Conservation (phyloP, 2,888 invertebrate species). For the Caenorhabditis panamensis region DNA sequence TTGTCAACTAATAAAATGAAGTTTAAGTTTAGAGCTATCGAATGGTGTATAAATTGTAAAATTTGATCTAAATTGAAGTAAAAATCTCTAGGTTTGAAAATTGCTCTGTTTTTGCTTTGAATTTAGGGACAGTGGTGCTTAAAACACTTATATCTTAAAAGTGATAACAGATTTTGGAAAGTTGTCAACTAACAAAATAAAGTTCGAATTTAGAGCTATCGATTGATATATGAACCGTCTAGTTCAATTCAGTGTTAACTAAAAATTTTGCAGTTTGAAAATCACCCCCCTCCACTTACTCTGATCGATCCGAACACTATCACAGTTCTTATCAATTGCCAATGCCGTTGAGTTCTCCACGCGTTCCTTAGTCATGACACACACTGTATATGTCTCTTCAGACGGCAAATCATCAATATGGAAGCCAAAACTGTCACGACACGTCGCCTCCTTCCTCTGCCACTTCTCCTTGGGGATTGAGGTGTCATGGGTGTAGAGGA, state of each 20-base stretch:
- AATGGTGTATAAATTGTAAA: background rate
- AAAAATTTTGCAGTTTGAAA: too few relatives aligned
- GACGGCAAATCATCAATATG: slow-evolving; percentile 70
- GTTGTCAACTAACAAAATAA: background rate
- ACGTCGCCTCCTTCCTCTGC: slow-evolving; percentile 68
- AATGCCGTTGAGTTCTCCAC: slow-evolving; percentile 66
- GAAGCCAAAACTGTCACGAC: slow-evolving; percentile 74
- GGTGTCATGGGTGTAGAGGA: slow-evolving; percentile 75
- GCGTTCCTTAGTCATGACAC: slow-evolving; percentile 69
- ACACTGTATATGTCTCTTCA: slow-evolving; percentile 74
- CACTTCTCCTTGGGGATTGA: slow-evolving; percentile 72
- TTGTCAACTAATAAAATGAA: background rate
- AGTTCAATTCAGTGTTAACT: background rate
- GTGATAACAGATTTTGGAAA: background rate
- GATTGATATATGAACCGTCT: too few relatives aligned
- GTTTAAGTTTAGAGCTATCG: background rate
- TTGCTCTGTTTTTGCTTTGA: too few relatives aligned
- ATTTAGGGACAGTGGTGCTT: too few relatives aligned
- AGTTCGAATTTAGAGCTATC: too few relatives aligned
- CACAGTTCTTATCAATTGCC: slow-evolving; percentile 68
- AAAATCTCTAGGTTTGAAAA: too few relatives aligned
- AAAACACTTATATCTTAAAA: background rate
- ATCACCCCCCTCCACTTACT: too few relatives aligned
- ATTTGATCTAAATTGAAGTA: too few relatives aligned
- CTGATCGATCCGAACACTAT: slow-evolving; percentile 60